These are phyloP conservation scores for Spilosoma lubricipeda DNA, from an alignment of 2,888 invertebrate genomes.

Conservation along the genomic window DNA sequence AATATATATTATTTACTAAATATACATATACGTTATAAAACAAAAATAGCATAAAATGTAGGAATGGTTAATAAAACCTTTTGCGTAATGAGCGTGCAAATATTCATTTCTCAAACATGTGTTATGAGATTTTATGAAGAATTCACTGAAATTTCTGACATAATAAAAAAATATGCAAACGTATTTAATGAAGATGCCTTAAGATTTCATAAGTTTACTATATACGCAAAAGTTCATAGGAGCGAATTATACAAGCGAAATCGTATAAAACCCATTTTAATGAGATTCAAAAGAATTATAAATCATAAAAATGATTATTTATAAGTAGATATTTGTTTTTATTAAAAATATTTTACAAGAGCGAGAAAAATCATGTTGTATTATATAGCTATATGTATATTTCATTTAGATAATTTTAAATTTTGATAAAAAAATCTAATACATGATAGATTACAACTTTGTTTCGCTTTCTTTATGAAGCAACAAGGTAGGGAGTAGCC, in stretches of 20 bases:
- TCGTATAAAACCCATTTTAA: conserved; percentile 19
- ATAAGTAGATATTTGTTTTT: not conserved
- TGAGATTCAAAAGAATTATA: conserved; percentile 46
- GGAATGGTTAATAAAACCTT: conserved; percentile 43
- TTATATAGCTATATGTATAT: conserved; percentile 4
- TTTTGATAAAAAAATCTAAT: conserved; percentile 15
- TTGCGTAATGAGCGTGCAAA: conserved; percentile 23
- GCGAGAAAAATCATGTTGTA: not conserved
- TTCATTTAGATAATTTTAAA: conserved; percentile 9
- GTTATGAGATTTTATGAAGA: not conserved
- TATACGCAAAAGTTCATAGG: conserved; percentile 24
- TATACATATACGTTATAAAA: conserved; percentile 47
- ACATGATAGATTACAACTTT: not conserved
- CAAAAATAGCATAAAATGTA: conserved; percentile 44
- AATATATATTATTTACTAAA: conserved; percentile 51
- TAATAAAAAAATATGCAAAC: not conserved
- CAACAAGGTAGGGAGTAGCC: no score
- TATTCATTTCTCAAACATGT: not conserved
- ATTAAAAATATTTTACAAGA: not conserved
- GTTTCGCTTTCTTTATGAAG: not conserved
- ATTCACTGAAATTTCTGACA: not conserved
- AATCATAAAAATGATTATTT: conserved; percentile 23
- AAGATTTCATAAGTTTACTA: not conserved
- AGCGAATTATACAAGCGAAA: conserved; percentile 41
- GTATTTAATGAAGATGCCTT: conserved; percentile 5